Conservation (phyloP, 1,140 invertebrate genomes). For the Tetraneura akinire region DNA sequence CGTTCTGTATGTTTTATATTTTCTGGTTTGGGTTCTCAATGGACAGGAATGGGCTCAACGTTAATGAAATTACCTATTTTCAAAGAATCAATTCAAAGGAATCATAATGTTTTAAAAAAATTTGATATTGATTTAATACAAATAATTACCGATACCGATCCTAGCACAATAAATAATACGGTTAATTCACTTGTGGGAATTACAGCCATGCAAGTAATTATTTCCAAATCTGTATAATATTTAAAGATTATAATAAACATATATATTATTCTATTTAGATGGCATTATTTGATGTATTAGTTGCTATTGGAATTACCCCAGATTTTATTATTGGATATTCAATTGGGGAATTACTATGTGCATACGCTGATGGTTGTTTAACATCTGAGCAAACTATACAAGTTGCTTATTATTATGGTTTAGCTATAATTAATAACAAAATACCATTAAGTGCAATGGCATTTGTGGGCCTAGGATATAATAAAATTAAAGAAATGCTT, state of each 20-base stretch:
- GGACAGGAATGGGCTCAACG: slow-evolving; percentile 77
- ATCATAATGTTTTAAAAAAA: slow-evolving; percentile 70
- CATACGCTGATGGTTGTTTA: slow-evolving; percentile 80
- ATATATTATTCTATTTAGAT: slow-evolving; percentile 60
- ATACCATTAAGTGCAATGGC: slow-evolving; percentile 83
- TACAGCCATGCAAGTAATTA: slow-evolving; percentile 73
- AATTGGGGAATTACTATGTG: slow-evolving; percentile 76
- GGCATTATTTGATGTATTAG: slow-evolving; percentile 74
- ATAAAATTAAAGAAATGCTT: slow-evolving; percentile 61
- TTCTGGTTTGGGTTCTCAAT: slow-evolving; percentile 89
- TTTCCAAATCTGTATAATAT: neutral
- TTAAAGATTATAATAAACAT: neutral
- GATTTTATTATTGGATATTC: slow-evolving; percentile 82
- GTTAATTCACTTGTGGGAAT: slow-evolving; percentile 89
- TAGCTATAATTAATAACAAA: slow-evolving; percentile 77
- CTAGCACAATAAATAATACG: slow-evolving; percentile 77
- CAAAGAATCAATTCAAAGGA: slow-evolving; percentile 72
- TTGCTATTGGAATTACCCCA: slow-evolving; percentile 66
- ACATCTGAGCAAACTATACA: slow-evolving; percentile 79
- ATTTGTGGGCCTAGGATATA: slow-evolving; percentile 70
- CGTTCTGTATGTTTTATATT: slow-evolving; percentile 85
- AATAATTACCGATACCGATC: slow-evolving; percentile 75
- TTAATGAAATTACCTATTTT: slow-evolving; percentile 74
- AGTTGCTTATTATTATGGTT: slow-evolving; percentile 80
- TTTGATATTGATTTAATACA: slow-evolving; percentile 78